Evolutionary conservation across 1,140 invertebrate genomes (phyloP), one percentile per base, ranked within the genome.

Genomic region (Rhopalosiphum padi): DNA sequence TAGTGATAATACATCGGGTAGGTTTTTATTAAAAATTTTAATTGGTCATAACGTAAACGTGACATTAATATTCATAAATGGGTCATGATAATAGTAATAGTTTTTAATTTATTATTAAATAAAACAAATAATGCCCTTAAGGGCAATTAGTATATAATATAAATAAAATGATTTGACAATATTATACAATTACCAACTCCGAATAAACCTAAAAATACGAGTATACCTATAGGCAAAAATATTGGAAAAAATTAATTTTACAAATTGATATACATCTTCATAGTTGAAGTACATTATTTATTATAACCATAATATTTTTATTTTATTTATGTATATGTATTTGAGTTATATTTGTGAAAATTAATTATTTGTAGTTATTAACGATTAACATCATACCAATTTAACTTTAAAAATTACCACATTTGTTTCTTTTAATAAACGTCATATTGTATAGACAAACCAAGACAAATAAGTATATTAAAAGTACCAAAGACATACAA

Each of bases 281-380:
- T n/a, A n/a, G 30, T n/a, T 68, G 11, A n/a, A n/a, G 4, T 68
- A 18, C 0, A n/a, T 15, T 11, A 68, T 68, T 68, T 68, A n/a
- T 0, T n/a, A 7, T 1, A 68, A n/a, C 3, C 18, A 25, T n/a
- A n/a, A 6, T n/a, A 18, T 9, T n/a, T 30, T n/a, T n/a, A 1
- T 68, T 68, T n/a, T n/a, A n/a, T 18, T 22, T n/a, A 68, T 15
- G 11, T n/a, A n/a, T 68, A 3, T 68, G n/a, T 68, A 0, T n/a
- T 0, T 11, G 15, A 2, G 0, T 15, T 0, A 5, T n/a, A 68
- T 68, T 15, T 68, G 11, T n/a, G 30, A 68, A 68, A 68, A 68
- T 68, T 0, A 68, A n/a, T 15, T n/a, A 68, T 18, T 60, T 68
- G 11, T 68, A 18, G 60, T n/a, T 68, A n/a, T 68, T 68, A 18